Conservation (phyloP, 1,140 invertebrate species). For the Aphidius gifuensis region DNA sequence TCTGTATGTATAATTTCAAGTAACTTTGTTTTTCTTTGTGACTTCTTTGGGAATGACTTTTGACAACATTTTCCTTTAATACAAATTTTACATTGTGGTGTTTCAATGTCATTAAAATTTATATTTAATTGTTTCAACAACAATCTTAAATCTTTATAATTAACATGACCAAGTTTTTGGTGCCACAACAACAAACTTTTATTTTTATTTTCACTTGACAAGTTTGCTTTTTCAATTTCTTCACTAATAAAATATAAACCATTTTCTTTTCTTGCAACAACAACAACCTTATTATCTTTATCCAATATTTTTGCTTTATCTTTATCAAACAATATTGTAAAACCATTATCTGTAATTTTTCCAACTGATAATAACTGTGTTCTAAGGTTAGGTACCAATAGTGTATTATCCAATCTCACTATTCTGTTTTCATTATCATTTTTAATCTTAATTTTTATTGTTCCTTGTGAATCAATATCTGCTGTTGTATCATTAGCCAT, state of each 20-base stretch:
- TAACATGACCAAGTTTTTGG: slow-evolving; percentile 24
- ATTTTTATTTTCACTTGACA: not conserved
- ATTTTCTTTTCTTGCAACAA: slow-evolving; percentile 15
- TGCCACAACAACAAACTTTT: slow-evolving; percentile 17
- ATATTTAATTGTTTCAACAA: not conserved
- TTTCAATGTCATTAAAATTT: not conserved
- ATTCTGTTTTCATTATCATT: slow-evolving; percentile 5
- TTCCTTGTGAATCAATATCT: slow-evolving; percentile 17
- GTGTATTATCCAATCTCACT: slow-evolving; percentile 26
- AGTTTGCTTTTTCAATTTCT: not conserved
- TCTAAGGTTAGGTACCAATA: slow-evolving; percentile 33
- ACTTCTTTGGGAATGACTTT: slow-evolving; percentile 31
- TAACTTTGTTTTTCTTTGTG: slow-evolving; percentile 23
- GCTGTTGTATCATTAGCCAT: slow-evolving; percentile 19
- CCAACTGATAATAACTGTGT: slow-evolving; percentile 32
- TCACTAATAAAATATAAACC: slow-evolving; percentile 21
- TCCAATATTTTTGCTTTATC: slow-evolving; percentile 8
- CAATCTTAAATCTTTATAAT: slow-evolving; percentile 15
- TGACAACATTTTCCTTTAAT: slow-evolving; percentile 36
- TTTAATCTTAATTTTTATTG: slow-evolving; percentile 14
- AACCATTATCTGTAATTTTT: slow-evolving; percentile 28
- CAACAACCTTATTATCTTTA: not conserved
- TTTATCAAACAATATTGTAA: slow-evolving; percentile 20
- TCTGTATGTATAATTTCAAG: slow-evolving; percentile 42
- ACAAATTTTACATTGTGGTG: slow-evolving; percentile 31